Evolutionary conservation across 2,797 vertebrate species (phyloP).

Genomic region (Rhinophrynus dorsalis): DNA sequence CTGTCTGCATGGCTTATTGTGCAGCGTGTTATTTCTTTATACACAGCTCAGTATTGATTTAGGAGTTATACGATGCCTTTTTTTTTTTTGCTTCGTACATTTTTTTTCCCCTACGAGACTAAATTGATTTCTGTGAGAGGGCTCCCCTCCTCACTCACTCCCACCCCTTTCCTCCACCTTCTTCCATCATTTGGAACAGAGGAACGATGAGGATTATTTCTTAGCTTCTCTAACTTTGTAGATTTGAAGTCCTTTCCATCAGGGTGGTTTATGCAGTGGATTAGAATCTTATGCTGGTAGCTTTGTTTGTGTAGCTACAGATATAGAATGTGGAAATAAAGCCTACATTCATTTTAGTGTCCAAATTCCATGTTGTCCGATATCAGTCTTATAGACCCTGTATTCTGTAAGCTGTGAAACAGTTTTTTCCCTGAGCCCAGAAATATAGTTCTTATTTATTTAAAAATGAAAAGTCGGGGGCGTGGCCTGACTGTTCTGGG

Average conservation of each 20-base stretch:
- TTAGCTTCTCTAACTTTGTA: conserved; percentile 40
- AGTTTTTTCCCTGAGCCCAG: too few relatives aligned
- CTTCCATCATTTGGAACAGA: conserved; percentile 28
- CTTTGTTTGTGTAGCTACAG: conserved; percentile 39
- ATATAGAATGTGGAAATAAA: conserved; percentile 25
- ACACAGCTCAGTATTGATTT: conserved; percentile 46
- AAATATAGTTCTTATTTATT: too few relatives aligned
- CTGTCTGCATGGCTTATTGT: conserved; percentile 42
- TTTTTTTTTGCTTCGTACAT: conserved; percentile 25
- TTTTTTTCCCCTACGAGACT: conserved; percentile 43
- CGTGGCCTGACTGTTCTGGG: too few relatives aligned
- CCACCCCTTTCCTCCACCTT: conserved; percentile 17
- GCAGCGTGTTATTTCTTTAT: conserved; percentile 46
- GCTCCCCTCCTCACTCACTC: neutral
- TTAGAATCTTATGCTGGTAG: conserved; percentile 37
- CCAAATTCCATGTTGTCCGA: conserved; percentile 8
- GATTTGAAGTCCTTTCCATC: conserved; percentile 43
- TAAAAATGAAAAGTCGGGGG: too few relatives aligned
- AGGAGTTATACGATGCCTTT: conserved; percentile 42
- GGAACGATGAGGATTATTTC: conserved; percentile 39
- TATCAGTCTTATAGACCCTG: neutral
- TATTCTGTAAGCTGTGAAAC: neutral
- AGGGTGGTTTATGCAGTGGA: conserved; percentile 44
- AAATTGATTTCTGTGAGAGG: conserved; percentile 46
- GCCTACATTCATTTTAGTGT: conserved; percentile 1